A percentile compares a stretch with the other conserved stretches of the same genome.
phyloP scores from a whole-genome alignment of 2,888 invertebrate genomes.

The Pachycephus smyrnensis region DNA sequence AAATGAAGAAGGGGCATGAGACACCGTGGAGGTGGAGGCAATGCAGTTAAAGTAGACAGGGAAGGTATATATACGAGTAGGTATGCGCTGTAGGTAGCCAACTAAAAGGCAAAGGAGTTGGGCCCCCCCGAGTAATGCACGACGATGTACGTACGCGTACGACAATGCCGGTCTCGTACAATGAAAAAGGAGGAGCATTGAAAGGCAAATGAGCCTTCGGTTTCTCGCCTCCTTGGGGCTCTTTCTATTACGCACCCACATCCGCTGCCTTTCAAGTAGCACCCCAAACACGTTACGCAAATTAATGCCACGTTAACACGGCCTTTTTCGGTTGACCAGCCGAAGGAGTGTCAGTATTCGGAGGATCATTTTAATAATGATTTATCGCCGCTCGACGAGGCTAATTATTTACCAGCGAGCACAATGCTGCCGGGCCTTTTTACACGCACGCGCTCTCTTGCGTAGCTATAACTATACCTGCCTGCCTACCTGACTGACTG shows the following conservation, averaged over 20 bases:
- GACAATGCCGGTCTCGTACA: constrained; percentile 45
- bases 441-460: constrained; percentile 16
- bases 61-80: not conserved
- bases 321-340: constrained; percentile 33
- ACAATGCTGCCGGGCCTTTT: constrained; percentile 19
- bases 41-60: not conserved
- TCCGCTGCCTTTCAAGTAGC: constrained; percentile 48
- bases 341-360: constrained; percentile 28
- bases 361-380: constrained; percentile 46
- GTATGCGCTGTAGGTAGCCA: not conserved
- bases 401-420: constrained; percentile 48
- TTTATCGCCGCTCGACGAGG: constrained; percentile 49
- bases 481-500: not conserved
- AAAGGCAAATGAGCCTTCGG: constrained; percentile 50
- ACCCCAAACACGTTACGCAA: constrained; percentile 55
- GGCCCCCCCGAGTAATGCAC: not conserved
- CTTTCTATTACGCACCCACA: constrained; percentile 51
- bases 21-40: not conserved
- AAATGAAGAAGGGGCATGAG: not conserved
- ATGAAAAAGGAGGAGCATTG: constrained; percentile 43
- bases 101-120: not conserved
- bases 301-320: constrained; percentile 49
- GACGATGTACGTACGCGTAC: constrained; percentile 18
- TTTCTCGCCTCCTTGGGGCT: constrained; percentile 29
- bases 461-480: not conserved